phyloP scores from a whole-genome alignment of 2,113 vertebrate species.

The Micronycteris hirsuta region DNA sequence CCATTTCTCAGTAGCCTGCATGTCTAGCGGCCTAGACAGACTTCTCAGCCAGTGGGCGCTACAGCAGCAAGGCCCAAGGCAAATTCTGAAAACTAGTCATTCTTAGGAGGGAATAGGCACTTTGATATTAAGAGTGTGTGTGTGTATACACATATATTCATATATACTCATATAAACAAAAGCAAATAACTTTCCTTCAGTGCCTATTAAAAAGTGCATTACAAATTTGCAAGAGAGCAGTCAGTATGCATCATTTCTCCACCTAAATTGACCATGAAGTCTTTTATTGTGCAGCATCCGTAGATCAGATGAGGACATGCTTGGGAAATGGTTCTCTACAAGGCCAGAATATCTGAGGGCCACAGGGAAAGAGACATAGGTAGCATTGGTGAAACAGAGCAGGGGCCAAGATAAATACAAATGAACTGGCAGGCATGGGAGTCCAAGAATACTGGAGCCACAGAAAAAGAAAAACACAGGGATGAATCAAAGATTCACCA shows the following conservation, averaged over 20 bases:
- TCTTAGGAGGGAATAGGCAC: not conserved
- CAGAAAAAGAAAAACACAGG: not conserved
- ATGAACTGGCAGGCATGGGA: not conserved
- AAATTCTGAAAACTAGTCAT: constrained; percentile 20
- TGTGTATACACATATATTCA: no score
- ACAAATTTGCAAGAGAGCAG: not conserved
- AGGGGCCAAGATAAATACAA: not conserved
- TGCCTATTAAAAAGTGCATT: constrained; percentile 2
- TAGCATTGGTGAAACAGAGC: not conserved
- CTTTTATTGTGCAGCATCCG: not conserved
- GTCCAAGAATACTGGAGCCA: not conserved
- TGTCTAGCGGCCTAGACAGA: not conserved
- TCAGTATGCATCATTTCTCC: not conserved
- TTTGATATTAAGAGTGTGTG: not conserved
- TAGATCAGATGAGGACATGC: not conserved
- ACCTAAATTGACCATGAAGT: constrained; percentile 29
- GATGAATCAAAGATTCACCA: not conserved
- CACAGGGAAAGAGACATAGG: not conserved
- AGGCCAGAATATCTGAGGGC: not conserved
- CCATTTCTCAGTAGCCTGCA: constrained; percentile 8
- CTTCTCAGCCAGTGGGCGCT: not conserved
- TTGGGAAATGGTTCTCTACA: not conserved
- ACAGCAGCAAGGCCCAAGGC: not conserved
- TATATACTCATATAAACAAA: constrained; percentile 20
- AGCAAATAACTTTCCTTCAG: constrained; percentile 1